Evolutionary conservation across 2,888 invertebrate genomes (phyloP).

Genomic region (Epirrhoe alternata): DNA sequence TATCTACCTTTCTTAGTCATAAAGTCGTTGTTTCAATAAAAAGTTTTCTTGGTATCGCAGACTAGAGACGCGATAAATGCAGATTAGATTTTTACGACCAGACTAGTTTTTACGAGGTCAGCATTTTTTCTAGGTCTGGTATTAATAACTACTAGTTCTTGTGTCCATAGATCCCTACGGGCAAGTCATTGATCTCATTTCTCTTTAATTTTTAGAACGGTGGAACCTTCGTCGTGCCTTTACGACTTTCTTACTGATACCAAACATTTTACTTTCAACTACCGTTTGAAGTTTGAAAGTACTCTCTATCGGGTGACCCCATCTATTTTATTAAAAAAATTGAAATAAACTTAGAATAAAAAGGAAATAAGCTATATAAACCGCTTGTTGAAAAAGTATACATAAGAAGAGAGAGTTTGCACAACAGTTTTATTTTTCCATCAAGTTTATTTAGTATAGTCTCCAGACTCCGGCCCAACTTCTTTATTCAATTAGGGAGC

Average conservation of each 20-base stretch:
- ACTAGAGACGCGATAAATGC: too few species aligned
- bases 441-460: slow-evolving; percentile 24
- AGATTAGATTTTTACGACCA: too few species aligned
- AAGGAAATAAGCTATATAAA: neutral
- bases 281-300: too few species aligned
- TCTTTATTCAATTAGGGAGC: slow-evolving; percentile 73
- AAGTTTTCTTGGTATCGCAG: neutral
- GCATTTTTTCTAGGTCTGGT: too few species aligned
- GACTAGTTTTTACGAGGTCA: too few species aligned
- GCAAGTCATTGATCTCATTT: neutral
- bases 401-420: neutral
- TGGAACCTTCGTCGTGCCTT: too few species aligned
- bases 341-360: neutral
- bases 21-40: neutral
- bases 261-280: too few species aligned
- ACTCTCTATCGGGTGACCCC: too few species aligned
- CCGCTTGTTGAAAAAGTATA: neutral
- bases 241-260: too few species aligned
- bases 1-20: neutral
- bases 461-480: slow-evolving; percentile 48
- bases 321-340: too few species aligned
- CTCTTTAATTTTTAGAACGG: neutral
- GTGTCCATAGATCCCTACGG: neutral
- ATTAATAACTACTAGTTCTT: neutral
- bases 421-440: slow-evolving; percentile 17